Conservation (phyloP, 1,140 invertebrate genomes). For the Steinernema khuongi region DNA sequence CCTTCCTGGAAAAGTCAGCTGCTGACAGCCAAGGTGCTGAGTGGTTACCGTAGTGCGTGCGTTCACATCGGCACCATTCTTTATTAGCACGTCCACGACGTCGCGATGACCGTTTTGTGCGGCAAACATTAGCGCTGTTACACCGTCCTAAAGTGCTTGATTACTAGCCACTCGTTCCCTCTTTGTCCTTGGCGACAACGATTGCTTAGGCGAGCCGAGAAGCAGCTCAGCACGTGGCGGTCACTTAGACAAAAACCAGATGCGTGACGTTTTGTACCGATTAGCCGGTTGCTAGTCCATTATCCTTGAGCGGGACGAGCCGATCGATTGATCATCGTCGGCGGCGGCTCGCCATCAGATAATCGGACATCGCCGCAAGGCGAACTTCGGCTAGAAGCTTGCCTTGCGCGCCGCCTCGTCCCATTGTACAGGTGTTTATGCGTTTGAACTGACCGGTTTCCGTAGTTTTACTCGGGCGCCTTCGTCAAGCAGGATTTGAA, state of each 20-base stretch:
- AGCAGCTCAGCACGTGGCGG: neutral
- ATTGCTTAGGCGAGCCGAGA: neutral
- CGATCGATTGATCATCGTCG: constrained; percentile 11
- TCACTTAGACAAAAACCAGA: constrained; percentile 11
- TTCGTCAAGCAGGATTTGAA: constrained; percentile 8
- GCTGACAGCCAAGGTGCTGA: neutral
- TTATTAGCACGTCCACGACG: constrained; percentile 73
- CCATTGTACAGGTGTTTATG: neutral
- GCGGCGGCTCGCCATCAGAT: neutral
- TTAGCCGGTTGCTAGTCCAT: constrained; percentile 4
- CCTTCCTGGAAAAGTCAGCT: constrained; percentile 69
- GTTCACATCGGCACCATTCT: constrained; percentile 72
- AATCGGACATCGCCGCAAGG: constrained; percentile 16
- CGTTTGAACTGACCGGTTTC: neutral
- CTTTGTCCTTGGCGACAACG: neutral
- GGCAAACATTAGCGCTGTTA: constrained; percentile 78
- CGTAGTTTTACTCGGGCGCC: neutral
- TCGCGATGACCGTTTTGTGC: constrained; percentile 75
- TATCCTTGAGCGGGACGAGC: neutral
- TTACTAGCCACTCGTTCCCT: neutral
- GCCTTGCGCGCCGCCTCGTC: neutral
- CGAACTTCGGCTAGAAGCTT: constrained; percentile 12
- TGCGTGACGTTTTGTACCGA: constrained; percentile 2
- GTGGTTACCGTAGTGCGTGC: constrained; percentile 74
- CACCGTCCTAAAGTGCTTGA: constrained; percentile 15